Percentiles rank a stretch among this genome's conserved stretches.
Evolutionary conservation across 2,888 invertebrate species (phyloP).

Genomic region (Anticlea derivata): DNA sequence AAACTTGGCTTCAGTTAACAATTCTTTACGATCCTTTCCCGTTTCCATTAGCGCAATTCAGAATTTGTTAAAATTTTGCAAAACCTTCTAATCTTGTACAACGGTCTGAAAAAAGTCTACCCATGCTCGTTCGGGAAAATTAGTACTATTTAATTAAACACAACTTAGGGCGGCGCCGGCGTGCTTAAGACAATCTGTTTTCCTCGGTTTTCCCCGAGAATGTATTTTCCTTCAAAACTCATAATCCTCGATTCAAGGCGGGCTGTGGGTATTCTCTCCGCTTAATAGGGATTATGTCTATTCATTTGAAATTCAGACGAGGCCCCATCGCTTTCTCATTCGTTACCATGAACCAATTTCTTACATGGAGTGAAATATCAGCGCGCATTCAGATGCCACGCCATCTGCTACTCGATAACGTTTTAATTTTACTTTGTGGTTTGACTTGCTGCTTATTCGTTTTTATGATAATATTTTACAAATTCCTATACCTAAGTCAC

Average conservation of each 20-base stretch:
- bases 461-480: too few relatives aligned
- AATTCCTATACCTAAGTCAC: too few relatives aligned
- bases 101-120: too few relatives aligned
- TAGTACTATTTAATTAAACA: slow-evolving; percentile 45
- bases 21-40: too few relatives aligned
- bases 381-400: not conserved
- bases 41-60: too few relatives aligned
- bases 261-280: slow-evolving; percentile 47
- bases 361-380: slow-evolving; percentile 25
- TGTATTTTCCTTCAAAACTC: slow-evolving; percentile 42
- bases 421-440: too few relatives aligned
- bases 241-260: slow-evolving; percentile 48
- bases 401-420: slow-evolving; percentile 4
- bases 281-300: slow-evolving; percentile 63
- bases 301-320: slow-evolving; percentile 68
- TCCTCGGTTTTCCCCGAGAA: slow-evolving; percentile 43
- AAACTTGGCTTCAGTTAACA: too few relatives aligned
- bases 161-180: slow-evolving; percentile 31
- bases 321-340: slow-evolving; percentile 56
- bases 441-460: too few relatives aligned
- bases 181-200: slow-evolving; percentile 36
- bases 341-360: slow-evolving; percentile 50
- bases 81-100: too few relatives aligned
- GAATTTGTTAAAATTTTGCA: too few relatives aligned
- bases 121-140: too few relatives aligned